These are phyloP conservation scores for Ceramica pisi DNA, from an alignment of 2,888 invertebrate genomes.

Conservation along the genomic window DNA sequence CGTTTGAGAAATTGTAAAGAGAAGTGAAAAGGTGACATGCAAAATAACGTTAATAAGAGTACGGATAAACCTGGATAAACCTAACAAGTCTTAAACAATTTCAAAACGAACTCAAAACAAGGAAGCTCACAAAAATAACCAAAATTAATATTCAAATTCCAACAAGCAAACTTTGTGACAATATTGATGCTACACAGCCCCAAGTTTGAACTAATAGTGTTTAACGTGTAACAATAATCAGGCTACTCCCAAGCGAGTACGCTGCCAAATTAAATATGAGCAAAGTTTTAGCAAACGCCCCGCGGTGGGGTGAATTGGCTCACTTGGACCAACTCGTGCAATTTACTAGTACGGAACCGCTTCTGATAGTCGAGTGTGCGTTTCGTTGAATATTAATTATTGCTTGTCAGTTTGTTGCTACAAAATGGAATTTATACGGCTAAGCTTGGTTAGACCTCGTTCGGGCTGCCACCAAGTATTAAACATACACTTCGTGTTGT, in stretches of 20 bases:
- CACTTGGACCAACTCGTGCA: slow-evolving; percentile 65
- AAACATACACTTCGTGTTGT: slow-evolving; percentile 25
- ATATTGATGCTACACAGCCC: slow-evolving; percentile 60
- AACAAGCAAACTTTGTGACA: slow-evolving; percentile 48
- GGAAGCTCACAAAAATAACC: not conserved
- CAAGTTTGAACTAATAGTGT: slow-evolving; percentile 62
- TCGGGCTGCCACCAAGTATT: slow-evolving; percentile 48
- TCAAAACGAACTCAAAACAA: not conserved
- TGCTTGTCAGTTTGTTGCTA: slow-evolving; percentile 66
- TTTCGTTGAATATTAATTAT: slow-evolving; percentile 70
- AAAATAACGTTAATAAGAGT: not conserved
- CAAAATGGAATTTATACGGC: slow-evolving; percentile 56
- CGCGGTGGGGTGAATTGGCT: slow-evolving; percentile 61
- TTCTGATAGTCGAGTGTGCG: slow-evolving; percentile 66
- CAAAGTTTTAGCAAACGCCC: slow-evolving; percentile 66
- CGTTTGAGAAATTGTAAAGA: too few relatives aligned
- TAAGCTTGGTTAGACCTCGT: slow-evolving; percentile 42
- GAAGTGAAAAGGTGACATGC: too few relatives aligned
- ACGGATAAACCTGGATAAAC: slow-evolving; percentile 3
- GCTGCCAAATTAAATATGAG: slow-evolving; percentile 71
- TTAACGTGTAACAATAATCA: slow-evolving; percentile 67
- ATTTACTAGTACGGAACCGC: slow-evolving; percentile 63
- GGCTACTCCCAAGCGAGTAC: slow-evolving; percentile 52
- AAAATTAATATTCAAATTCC: slow-evolving; percentile 54
- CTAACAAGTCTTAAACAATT: slow-evolving; percentile 3